These are phyloP conservation scores for Lasioglossum morio DNA, from an alignment of 2,888 invertebrate species.

Conservation along the genomic window DNA sequence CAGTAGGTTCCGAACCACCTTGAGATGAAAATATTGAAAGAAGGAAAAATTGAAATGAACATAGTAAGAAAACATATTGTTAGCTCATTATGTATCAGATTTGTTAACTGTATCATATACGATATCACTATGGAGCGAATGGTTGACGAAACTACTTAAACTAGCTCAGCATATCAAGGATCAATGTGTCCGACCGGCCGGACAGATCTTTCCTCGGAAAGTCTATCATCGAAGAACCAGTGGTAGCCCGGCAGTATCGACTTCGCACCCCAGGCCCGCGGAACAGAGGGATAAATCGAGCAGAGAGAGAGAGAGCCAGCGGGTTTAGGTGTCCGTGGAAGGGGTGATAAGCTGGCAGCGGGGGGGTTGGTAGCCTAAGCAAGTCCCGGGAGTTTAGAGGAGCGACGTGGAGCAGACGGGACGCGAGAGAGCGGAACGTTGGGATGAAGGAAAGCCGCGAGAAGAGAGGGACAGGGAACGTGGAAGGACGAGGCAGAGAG, in stretches of 20 bases:
- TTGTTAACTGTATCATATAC: no score
- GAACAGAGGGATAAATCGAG: constrained; percentile 55
- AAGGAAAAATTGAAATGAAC: no score
- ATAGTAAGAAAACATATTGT: no score
- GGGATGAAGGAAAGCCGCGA: constrained; percentile 18
- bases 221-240: not conserved
- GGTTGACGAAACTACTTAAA: no score
- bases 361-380: constrained; percentile 41
- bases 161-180: not conserved
- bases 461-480: not conserved
- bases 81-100: no score
- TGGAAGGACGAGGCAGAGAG: not conserved
- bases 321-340: constrained; percentile 61
- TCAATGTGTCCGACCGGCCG: not conserved
- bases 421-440: constrained; percentile 28
- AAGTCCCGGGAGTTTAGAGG: constrained; percentile 66
- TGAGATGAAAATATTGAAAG: no score
- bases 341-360: constrained; percentile 62
- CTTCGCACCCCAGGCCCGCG: constrained; percentile 26
- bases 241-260: not conserved
- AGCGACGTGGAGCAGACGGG: constrained; percentile 57
- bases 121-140: no score
- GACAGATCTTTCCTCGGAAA: not conserved
- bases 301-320: no score
- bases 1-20: no score